phyloP scores from a whole-genome alignment of 2,113 vertebrate genomes.

The Vulpes vulpes region DNA sequence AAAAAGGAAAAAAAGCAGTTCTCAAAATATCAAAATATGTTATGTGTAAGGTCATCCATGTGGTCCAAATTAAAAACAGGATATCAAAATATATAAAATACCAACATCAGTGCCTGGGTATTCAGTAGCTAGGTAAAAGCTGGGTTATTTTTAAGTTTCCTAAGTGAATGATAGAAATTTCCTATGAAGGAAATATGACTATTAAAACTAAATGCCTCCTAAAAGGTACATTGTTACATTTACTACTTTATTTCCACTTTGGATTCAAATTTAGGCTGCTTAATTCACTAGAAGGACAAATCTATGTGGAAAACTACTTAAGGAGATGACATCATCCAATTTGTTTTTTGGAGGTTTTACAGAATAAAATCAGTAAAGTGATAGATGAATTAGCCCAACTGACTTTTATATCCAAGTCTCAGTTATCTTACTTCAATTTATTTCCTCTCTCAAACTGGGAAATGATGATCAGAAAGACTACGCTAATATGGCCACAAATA shows the following conservation, averaged over 20 bases:
- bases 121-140: constrained; percentile 1
- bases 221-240: background rate
- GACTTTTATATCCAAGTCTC: constrained; percentile 33
- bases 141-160: constrained; percentile 33
- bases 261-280: constrained; percentile 26
- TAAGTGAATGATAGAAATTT: constrained; percentile 41
- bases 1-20: background rate
- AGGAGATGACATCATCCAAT: background rate
- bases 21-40: constrained; percentile 61
- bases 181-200: background rate
- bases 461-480: constrained; percentile 22
- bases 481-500: background rate
- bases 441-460: background rate
- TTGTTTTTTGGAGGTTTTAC: constrained; percentile 34
- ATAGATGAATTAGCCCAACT: background rate
- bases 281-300: constrained; percentile 35
- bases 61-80: constrained; percentile 30
- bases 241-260: constrained; percentile 11
- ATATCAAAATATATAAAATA: constrained; percentile 14
- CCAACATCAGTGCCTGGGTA: background rate
- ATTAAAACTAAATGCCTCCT: background rate
- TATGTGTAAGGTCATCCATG: constrained; percentile 30
- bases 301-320: background rate
- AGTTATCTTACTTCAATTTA: background rate
- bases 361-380: constrained; percentile 46